Conservation (phyloP, 2,797 vertebrate genomes). For the Xenops minutus region DNA sequence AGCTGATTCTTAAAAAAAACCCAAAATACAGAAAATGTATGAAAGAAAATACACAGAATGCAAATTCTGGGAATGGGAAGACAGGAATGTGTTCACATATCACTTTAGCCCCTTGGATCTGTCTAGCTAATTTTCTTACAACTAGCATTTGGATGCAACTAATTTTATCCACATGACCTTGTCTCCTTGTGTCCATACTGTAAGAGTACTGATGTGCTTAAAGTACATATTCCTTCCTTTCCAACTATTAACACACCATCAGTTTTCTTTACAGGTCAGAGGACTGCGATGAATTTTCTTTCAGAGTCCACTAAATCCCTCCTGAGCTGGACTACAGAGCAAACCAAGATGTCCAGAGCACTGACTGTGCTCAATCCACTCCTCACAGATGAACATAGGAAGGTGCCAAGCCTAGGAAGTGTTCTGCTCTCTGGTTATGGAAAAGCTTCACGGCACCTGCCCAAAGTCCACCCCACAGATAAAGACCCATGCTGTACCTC, state of each 20-base stretch:
- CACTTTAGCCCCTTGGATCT: not conserved
- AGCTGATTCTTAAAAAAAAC: not conserved
- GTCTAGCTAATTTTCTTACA: not conserved
- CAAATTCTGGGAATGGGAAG: not conserved
- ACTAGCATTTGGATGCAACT: not conserved
- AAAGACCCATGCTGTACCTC: rapidly evolving
- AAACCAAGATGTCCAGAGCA: not conserved
- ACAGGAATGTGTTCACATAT: not conserved
- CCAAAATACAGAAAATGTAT: not conserved
- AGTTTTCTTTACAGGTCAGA: not conserved
- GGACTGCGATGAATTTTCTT: not conserved
- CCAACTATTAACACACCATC: not conserved
- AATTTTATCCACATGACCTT: not conserved
- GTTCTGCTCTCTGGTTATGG: not conserved
- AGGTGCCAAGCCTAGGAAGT: not conserved
- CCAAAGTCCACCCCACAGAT: not conserved
- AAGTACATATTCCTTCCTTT: not conserved
- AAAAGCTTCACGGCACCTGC: not conserved
- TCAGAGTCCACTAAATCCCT: not conserved
- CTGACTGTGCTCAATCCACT: rapidly evolving
- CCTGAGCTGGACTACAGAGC: not conserved
- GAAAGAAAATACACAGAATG: not conserved
- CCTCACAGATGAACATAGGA: rapidly evolving
- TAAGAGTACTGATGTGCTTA: not conserved
- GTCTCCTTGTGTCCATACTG: not conserved